These are phyloP conservation scores for Agrypnus murinus DNA, from an alignment of 2,888 invertebrate genomes.

Conservation along the genomic window DNA sequence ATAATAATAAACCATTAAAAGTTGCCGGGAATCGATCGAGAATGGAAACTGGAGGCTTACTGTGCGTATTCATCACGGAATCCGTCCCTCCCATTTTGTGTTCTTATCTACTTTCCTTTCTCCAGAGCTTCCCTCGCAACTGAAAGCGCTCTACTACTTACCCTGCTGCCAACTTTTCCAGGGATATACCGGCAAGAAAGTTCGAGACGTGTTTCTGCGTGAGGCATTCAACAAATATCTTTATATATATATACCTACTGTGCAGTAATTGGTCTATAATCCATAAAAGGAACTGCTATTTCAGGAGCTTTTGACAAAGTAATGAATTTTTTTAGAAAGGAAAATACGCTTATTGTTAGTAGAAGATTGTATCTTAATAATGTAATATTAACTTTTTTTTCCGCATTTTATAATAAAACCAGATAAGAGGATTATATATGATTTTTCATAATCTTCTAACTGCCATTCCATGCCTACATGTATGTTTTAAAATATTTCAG, in stretches of 20 bases:
- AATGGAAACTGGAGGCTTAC: constrained; percentile 47
- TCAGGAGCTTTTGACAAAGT: constrained; percentile 31
- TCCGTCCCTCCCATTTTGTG: constrained; percentile 58
- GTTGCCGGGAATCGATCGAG: constrained; percentile 53
- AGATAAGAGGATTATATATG: constrained; percentile 3
- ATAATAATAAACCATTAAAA: constrained; percentile 58
- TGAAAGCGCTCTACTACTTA: constrained; percentile 31
- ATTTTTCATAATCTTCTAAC: too few relatives aligned
- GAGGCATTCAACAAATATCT: constrained; percentile 46
- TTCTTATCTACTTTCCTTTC: constrained; percentile 59
- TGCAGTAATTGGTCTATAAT: constrained; percentile 36
- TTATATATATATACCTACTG: constrained; percentile 34
- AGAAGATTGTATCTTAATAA: constrained; percentile 24
- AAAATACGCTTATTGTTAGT: constrained; percentile 31
- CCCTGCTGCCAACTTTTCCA: constrained; percentile 41
- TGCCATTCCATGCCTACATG: too few relatives aligned
- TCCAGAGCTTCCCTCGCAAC: constrained; percentile 47
- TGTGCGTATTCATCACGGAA: constrained; percentile 57
- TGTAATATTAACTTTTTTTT: constrained; percentile 17
- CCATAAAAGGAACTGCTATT: constrained; percentile 37
- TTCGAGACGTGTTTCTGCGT: constrained; percentile 53
- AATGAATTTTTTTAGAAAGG: constrained; percentile 33
- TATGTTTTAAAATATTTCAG: too few relatives aligned
- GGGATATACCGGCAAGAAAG: constrained; percentile 46
- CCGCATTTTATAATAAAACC: constrained; percentile 3